phyloP scores from a whole-genome alignment of 2,888 invertebrate genomes.

The Stenodera caucasica region DNA sequence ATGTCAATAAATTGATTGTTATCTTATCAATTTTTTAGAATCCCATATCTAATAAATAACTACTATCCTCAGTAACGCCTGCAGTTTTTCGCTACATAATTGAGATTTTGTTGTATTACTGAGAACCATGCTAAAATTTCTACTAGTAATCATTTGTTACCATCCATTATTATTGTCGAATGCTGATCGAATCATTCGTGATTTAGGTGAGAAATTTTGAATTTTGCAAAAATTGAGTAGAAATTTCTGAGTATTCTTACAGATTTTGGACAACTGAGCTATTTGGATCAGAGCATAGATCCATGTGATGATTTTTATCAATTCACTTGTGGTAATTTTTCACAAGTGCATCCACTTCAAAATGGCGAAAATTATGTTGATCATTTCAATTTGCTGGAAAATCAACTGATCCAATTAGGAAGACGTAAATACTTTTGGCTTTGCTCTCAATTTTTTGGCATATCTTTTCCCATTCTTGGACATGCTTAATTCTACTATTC shows the following conservation, averaged over 20 bases:
- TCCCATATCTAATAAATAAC: too few species aligned
- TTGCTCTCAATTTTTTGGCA: not conserved
- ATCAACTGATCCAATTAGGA: constrained; percentile 46
- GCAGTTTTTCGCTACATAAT: too few species aligned
- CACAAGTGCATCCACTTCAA: constrained; percentile 42
- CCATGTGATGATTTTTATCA: constrained; percentile 58
- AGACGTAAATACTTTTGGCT: constrained; percentile 41
- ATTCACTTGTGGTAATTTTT: constrained; percentile 57
- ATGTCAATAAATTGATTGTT: too few species aligned
- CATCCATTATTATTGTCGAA: too few species aligned
- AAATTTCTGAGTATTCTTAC: constrained; percentile 28
- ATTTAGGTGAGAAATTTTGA: too few species aligned
- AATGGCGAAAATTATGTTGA: constrained; percentile 44
- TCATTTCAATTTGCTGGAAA: constrained; percentile 53
- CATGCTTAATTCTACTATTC: too few species aligned
- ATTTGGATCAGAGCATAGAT: constrained; percentile 49
- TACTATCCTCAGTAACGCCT: too few species aligned
- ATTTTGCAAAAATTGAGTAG: not conserved
- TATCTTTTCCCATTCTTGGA: not conserved
- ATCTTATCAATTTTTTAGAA: too few species aligned
- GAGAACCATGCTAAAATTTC: too few species aligned
- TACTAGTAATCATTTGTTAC: too few species aligned
- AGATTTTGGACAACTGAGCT: constrained; percentile 46
- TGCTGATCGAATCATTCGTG: too few species aligned
- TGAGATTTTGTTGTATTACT: too few species aligned